A percentile compares a stretch with the other conserved stretches of the same genome.
Evolutionary conservation across 2,797 vertebrate genomes (phyloP).

Genomic region (Botia kubotai): DNA sequence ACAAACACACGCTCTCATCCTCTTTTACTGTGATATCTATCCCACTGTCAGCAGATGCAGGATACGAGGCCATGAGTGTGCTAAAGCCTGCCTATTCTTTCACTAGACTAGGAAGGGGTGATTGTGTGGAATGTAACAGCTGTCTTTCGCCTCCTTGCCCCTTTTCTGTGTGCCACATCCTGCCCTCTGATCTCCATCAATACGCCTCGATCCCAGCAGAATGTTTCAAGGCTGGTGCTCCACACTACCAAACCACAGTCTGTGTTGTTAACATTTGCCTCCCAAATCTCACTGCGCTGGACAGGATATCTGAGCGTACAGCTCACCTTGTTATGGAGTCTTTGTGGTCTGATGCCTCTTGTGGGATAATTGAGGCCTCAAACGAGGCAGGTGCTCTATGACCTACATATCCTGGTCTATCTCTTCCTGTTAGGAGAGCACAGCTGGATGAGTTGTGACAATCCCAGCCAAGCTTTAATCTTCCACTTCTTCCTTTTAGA

Average conservation of each 20-base stretch:
- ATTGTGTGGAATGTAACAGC: slow-evolving; percentile 59
- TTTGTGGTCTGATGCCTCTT: slow-evolving; percentile 47
- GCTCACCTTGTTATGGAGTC: slow-evolving; percentile 7
- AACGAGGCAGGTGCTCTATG: slow-evolving; percentile 69
- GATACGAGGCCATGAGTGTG: slow-evolving; percentile 29
- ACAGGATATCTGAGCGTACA: not conserved
- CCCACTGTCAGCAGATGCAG: slow-evolving; percentile 40
- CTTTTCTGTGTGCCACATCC: slow-evolving; percentile 61
- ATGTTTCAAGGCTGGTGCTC: not conserved
- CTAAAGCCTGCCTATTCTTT: slow-evolving; percentile 33
- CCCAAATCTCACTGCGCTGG: not conserved
- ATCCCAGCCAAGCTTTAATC: slow-evolving; percentile 73
- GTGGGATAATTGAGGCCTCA: slow-evolving; percentile 65
- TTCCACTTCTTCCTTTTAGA: slow-evolving; percentile 62
- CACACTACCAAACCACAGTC: not conserved
- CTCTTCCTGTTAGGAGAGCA: slow-evolving; percentile 60
- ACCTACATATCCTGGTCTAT: slow-evolving; percentile 67
- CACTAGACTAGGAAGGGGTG: slow-evolving; percentile 58
- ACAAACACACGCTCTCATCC: slow-evolving; percentile 15
- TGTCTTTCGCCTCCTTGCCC: slow-evolving; percentile 60
- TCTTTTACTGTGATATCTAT: slow-evolving; percentile 39
- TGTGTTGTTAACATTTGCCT: slow-evolving; percentile 13
- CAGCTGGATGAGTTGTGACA: slow-evolving; percentile 72
- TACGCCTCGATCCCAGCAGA: not conserved
- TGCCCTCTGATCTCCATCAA: slow-evolving; percentile 34